A percentile compares a stretch with the other conserved stretches of the same genome.
Evolutionary conservation across 2,888 invertebrate species (phyloP).

Genomic region (Epsilonema sp.): DNA sequence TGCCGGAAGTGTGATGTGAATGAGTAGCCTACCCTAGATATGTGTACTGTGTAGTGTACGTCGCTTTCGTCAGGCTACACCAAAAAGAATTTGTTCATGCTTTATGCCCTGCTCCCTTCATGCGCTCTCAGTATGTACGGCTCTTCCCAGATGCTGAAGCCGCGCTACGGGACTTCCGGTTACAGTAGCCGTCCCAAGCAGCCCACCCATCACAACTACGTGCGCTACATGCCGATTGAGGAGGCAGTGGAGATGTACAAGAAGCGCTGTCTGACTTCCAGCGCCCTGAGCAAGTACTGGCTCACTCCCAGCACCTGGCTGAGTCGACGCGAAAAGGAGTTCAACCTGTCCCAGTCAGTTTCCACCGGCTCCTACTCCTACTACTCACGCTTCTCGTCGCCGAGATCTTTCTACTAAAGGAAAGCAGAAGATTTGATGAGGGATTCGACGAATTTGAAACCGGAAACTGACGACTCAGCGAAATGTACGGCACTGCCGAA

Average conservation of each 20-base stretch:
- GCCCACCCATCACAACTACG: not conserved
- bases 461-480: too few relatives aligned
- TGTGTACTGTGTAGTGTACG: too few relatives aligned
- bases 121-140: not conserved
- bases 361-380: constrained; percentile 11
- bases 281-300: constrained; percentile 26
- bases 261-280: constrained; percentile 26
- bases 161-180: not conserved
- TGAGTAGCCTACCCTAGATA: too few relatives aligned
- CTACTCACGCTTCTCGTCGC: not conserved
- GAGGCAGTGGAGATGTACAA: constrained; percentile 28
- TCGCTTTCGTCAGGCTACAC: too few relatives aligned
- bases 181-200: not conserved
- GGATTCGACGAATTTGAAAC: too few relatives aligned
- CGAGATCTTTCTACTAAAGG: too few relatives aligned
- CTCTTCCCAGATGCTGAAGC: not conserved
- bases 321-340: constrained; percentile 19
- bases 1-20: too few relatives aligned
- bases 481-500: too few relatives aligned
- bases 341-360: constrained; percentile 16
- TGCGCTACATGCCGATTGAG: constrained; percentile 24
- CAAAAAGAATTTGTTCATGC: too few relatives aligned
- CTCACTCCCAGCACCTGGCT: constrained; percentile 21
- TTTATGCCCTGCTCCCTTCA: too few relatives aligned
- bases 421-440: too few relatives aligned